Base-by-base conservation (phyloP, 2,113 vertebrate species). In the Phylloscopus trochilus region DNA sequence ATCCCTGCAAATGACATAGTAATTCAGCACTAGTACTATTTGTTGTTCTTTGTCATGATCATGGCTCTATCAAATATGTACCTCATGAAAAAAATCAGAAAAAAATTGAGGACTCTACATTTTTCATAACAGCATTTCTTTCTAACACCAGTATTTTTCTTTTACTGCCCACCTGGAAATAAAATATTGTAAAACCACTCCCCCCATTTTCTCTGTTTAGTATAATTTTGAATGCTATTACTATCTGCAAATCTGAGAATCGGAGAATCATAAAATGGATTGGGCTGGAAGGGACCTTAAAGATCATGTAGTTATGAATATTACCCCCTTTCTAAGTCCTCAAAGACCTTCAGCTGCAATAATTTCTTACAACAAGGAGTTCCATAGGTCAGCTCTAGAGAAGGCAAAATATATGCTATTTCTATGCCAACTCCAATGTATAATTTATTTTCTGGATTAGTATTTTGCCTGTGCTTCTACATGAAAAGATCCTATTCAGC, bases 371-470 rank as follows among this genome's bases (percentile, higher is more conserved):
- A 90, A 75, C 82, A 90, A 94, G 87, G 67, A 90, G 93, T 93
- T 96, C 92, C 92, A 92, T 80, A 95, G 85, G 78, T 90, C 79
- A 94, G 0, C 56, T 90, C 67, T 74, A 47, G 51, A 86, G 75
- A 59, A 93, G 47, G 75, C 64, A 90, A 94, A 95, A 85, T 80
- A 76, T 63, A 88, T 93, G 81, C 67, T 86, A 73, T 77, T 88
- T 85, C 87, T 92, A 76, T 91, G 90, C 85, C 82, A 95, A 90
- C 46, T 90, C 63, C 59, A 92, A 89, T 85, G 70, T 91, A 90
- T 91, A 91, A 94, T 94, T 96, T 95, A 95, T 96, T 97, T 87
- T 85, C 94, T 93, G 85, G 67, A 93, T 95, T 87, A 86, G 74
- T 91, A 89, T 92, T 95, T 93, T 90, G 53, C 79, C 72, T 77